These are phyloP conservation scores for Nasonia longicornis DNA, from an alignment of 1,140 invertebrate species.

Conservation along the genomic window DNA sequence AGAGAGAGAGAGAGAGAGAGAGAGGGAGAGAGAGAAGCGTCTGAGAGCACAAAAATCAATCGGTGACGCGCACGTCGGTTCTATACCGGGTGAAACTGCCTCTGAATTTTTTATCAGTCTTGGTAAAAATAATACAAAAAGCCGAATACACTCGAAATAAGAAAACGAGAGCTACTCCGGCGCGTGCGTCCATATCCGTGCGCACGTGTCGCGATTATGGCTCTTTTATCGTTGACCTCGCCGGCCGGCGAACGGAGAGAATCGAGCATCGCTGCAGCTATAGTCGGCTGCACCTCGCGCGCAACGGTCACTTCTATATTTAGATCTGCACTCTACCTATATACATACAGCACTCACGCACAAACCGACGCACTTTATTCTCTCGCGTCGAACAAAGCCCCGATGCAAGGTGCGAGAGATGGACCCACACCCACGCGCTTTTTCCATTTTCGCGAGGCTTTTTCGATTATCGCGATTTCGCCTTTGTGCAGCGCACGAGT, in stretches of 20 bases:
- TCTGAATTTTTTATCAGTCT: not conserved
- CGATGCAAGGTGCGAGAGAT: constrained; percentile 13
- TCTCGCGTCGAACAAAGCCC: constrained; percentile 60
- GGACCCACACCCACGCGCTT: not conserved
- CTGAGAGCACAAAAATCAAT: not conserved
- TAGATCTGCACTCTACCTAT: constrained; percentile 58
- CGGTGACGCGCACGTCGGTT: not conserved
- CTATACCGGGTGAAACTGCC: too few relatives aligned
- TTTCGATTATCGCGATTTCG: not conserved
- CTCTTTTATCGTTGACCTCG: constrained; percentile 36
- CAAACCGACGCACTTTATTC: constrained; percentile 63
- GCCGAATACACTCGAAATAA: not conserved
- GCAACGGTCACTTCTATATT: constrained; percentile 69
- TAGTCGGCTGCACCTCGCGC: constrained; percentile 56
- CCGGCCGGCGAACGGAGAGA: constrained; percentile 10
- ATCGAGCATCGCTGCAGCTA: constrained; percentile 49
- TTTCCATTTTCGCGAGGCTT: not conserved
- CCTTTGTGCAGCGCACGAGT: too few relatives aligned
- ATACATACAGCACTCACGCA: not conserved
- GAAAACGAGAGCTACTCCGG: not conserved
- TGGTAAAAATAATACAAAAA: not conserved
- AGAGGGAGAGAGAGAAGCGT: not conserved
- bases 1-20: not conserved
- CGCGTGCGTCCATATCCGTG: not conserved
- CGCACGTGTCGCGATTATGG: constrained; percentile 15